Evolutionary conservation across 2,113 vertebrate genomes (phyloP), one percentile per base, ranked within the genome.

Genomic region (Acanthisitta chloris): DNA sequence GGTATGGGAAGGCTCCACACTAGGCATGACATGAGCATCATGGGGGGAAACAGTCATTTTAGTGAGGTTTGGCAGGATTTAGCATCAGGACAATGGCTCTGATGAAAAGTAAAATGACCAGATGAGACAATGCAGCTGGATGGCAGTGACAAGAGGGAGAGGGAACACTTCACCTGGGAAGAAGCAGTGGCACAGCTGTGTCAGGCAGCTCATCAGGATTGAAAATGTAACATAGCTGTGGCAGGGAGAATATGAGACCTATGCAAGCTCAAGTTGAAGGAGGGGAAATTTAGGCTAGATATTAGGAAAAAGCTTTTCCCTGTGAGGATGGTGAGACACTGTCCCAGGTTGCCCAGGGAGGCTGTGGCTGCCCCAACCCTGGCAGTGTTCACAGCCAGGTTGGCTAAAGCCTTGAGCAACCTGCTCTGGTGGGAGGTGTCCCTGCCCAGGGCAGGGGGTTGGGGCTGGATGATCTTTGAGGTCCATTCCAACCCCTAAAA

Each of bases 101-200:
- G 52, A 14, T 80, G 64, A 25, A 40, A 83, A 88, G 21, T 4
- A 31, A 52, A 88, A n/a, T 4, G 57, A 10, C 6, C 19, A 25
- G n/a, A n/a, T 36, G 74, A 48, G 40, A 31, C 14, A n/a, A 5
- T 31, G 20, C 36, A 69, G 59, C 71, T 2, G 8, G 49, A 11
- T 15, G 46, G 64, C 33, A 48, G 29, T 0, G 12, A 54, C 46
- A 38, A 13, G 34, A 54, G 24, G 43, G 33, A 14, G 31, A 36
- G 73, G 67, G 70, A 61, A 28, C 2, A 0, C 24, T 59, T 65
- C 10, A 23, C 38, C 25, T 3, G 42, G 80, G 58, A 46, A 49
- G 3, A 20, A 61, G 43, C 57, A 51, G 46, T 2, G 5, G 61
- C 51, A 45, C 28, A 70, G 45, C 36, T 0, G 0, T 14, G 16